A percentile compares a stretch with the other conserved stretches of the same genome.
Evolutionary conservation across 2,888 invertebrate genomes (phyloP).

Genomic region (Pseudococcus longispinus): DNA sequence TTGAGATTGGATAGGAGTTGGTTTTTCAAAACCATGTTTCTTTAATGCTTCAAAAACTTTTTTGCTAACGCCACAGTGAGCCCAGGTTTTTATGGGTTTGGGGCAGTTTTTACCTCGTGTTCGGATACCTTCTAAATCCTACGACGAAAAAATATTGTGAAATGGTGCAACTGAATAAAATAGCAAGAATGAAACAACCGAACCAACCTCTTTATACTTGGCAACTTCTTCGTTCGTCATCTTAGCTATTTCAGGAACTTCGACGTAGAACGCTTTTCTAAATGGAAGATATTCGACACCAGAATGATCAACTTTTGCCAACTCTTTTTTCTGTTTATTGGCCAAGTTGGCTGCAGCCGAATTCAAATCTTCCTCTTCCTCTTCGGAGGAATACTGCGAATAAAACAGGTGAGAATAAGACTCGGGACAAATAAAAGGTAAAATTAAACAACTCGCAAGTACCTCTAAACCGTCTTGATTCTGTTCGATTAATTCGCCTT

Average conservation of each 20-base stretch:
- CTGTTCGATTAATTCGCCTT: conserved; percentile 98
- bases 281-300: conserved; percentile 87
- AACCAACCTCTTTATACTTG: conserved; percentile 71
- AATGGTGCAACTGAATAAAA: conserved; percentile 15
- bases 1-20: conserved; percentile 98
- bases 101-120: conserved; percentile 97
- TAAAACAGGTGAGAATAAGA: conserved; percentile 49
- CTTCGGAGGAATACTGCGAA: conserved; percentile 89
- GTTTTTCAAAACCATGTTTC: conserved; percentile 90
- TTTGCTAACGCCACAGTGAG: conserved; percentile 96
- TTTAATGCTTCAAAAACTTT: conserved; percentile 92
- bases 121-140: conserved; percentile 91
- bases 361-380: conserved; percentile 92
- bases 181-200: not conserved
- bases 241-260: conserved; percentile 91
- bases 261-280: conserved; percentile 95
- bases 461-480: conserved; percentile 93
- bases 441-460: conserved; percentile 21
- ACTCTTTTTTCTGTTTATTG: conserved; percentile 89
- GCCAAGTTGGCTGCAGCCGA: conserved; percentile 87
- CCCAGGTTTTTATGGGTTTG: conserved; percentile 81
- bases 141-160: not conserved
- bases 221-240: conserved; percentile 91
- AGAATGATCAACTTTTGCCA: conserved; percentile 90
- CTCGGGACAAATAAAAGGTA: not conserved